These are phyloP conservation scores for Siderastrea radians DNA, from an alignment of 92 coral and sea anemone species.

Conservation along the genomic window DNA sequence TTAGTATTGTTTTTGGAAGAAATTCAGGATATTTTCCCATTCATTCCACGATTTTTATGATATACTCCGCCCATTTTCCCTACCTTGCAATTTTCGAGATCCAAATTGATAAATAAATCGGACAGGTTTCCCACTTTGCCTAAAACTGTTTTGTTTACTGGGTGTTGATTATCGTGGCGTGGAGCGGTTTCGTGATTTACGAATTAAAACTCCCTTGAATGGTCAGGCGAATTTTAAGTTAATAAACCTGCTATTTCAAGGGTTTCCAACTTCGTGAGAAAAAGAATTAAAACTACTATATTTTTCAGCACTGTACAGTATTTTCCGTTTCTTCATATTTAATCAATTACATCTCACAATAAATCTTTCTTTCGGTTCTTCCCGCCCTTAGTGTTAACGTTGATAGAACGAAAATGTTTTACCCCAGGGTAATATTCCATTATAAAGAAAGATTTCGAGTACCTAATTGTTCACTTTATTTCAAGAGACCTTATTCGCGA, in stretches of 20 bases:
- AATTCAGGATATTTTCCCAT: not conserved
- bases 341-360: not conserved
- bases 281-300: not conserved
- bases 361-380: not conserved
- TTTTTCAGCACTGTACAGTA: not conserved
- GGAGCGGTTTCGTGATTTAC: not conserved
- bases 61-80: not conserved
- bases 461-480: not conserved
- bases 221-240: not conserved
- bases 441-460: conserved; percentile 1
- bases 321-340: not conserved
- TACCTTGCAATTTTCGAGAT: not conserved
- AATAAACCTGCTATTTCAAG: not conserved
- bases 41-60: not conserved
- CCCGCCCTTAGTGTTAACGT: conserved; percentile 8
- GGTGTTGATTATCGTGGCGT: not conserved
- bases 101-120: not conserved
- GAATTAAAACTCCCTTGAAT: not conserved
- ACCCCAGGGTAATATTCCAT: conserved; percentile 12
- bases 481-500: not conserved
- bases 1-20: not conserved
- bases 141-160: not conserved
- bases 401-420: not conserved
- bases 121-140: not conserved
- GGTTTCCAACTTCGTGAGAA: not conserved